Evolutionary conservation across 2,113 vertebrate species (phyloP).

Genomic region (Pituophis catenifer): DNA sequence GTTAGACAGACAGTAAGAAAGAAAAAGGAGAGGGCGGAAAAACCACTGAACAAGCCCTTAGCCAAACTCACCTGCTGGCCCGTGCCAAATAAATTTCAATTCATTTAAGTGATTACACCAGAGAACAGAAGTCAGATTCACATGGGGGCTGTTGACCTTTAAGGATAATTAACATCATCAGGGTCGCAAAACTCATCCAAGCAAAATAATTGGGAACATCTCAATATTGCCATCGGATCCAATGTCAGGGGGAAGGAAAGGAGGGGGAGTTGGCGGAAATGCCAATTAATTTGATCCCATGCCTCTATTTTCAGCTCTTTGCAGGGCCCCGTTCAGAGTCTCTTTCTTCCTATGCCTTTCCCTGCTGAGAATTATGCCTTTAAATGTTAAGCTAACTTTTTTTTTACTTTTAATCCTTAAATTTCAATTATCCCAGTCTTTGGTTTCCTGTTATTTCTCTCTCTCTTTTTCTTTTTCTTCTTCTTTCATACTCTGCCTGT

Average conservation of each 20-base stretch:
- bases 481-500: neutral
- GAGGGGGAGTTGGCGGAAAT: slow-evolving; percentile 44
- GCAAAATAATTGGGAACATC: slow-evolving; percentile 77
- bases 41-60: slow-evolving; percentile 53
- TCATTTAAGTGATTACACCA: slow-evolving; percentile 81
- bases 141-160: slow-evolving; percentile 80
- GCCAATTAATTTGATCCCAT: slow-evolving; percentile 37
- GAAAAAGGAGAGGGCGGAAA: neutral
- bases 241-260: slow-evolving; percentile 44
- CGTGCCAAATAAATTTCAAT: slow-evolving; percentile 76
- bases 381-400: neutral
- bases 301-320: neutral
- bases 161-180: slow-evolving; percentile 85
- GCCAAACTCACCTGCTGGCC: slow-evolving; percentile 63
- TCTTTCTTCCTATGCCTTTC: neutral
- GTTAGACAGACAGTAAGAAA: neutral
- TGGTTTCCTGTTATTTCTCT: neutral
- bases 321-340: neutral
- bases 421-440: neutral
- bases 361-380: neutral
- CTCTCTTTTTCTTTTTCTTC: neutral
- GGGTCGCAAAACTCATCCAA: slow-evolving; percentile 72
- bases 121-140: slow-evolving; percentile 80
- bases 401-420: neutral
- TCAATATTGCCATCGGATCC: slow-evolving; percentile 62